These are phyloP conservation scores for Diorhabda elongata DNA, from an alignment of 1,140 invertebrate genomes.

Conservation along the genomic window DNA sequence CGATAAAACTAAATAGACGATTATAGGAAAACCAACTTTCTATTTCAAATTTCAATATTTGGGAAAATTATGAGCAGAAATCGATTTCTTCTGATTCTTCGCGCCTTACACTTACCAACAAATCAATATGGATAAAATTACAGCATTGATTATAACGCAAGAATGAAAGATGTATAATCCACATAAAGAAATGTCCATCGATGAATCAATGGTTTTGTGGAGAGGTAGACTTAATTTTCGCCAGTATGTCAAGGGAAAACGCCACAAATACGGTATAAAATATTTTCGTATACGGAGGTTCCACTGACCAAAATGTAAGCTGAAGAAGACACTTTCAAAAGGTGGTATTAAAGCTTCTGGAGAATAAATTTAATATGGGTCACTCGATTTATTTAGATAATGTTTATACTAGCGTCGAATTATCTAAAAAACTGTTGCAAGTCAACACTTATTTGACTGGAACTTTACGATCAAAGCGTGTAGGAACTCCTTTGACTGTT, in stretches of 20 bases:
- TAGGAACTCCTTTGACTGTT: neutral
- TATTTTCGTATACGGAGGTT: neutral
- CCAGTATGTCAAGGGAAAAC: constrained; percentile 39
- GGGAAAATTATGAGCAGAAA: no score
- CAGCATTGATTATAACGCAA: no score
- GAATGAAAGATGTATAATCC: constrained; percentile 23
- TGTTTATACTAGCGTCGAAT: neutral
- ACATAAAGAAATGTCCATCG: constrained; percentile 32
- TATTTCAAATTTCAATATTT: no score
- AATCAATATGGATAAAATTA: no score
- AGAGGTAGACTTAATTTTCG: constrained; percentile 37
- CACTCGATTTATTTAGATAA: no score
- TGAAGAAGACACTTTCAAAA: no score
- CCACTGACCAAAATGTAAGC: constrained; percentile 16
- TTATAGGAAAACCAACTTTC: no score
- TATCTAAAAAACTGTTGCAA: neutral
- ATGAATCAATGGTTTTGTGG: constrained; percentile 42
- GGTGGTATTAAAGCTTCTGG: no score
- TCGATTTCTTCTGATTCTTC: no score
- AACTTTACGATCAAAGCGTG: neutral
- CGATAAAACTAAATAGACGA: no score
- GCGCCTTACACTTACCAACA: no score
- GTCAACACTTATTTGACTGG: neutral
- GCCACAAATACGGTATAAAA: constrained; percentile 41
- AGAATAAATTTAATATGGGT: no score